Evolutionary conservation across 2,113 vertebrate genomes (phyloP).

Genomic region (Sigmodon hispidus): DNA sequence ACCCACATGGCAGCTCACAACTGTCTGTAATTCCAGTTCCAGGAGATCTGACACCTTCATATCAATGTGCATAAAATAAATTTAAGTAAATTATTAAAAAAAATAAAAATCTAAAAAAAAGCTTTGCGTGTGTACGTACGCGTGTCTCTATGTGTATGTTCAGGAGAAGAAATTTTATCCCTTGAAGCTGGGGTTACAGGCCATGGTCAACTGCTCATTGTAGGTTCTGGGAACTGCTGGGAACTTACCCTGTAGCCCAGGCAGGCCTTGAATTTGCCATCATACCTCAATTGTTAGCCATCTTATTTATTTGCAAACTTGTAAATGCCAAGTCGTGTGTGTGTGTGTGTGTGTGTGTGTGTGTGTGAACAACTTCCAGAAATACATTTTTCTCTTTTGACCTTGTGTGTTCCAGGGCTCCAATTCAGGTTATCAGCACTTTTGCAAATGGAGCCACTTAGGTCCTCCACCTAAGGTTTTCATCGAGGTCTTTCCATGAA

Average conservation of each 20-base stretch:
- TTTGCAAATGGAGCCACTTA: no score
- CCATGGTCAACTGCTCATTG: neutral
- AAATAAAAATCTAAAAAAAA: neutral
- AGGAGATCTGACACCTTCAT: no score
- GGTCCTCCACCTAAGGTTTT: neutral
- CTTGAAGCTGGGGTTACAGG: neutral
- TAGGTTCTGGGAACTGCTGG: neutral
- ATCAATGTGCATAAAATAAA: no score
- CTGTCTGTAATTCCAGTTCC: no score
- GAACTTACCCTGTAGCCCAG: neutral
- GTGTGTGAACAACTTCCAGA: neutral
- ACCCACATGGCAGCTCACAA: no score
- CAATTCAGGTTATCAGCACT: neutral
- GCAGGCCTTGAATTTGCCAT: neutral
- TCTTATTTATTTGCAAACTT: neutral
- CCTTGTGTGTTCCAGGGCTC: neutral
- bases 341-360: neutral
- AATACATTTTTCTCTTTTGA: neutral
- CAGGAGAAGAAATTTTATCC: neutral
- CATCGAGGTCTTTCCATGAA: neutral
- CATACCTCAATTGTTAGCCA: neutral
- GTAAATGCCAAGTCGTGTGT: neutral
- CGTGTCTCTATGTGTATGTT: neutral
- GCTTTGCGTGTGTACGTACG: neutral
- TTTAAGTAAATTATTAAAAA: no score